phyloP scores from a whole-genome alignment of 2,888 invertebrate species.

The Agonopterix heracliana region DNA sequence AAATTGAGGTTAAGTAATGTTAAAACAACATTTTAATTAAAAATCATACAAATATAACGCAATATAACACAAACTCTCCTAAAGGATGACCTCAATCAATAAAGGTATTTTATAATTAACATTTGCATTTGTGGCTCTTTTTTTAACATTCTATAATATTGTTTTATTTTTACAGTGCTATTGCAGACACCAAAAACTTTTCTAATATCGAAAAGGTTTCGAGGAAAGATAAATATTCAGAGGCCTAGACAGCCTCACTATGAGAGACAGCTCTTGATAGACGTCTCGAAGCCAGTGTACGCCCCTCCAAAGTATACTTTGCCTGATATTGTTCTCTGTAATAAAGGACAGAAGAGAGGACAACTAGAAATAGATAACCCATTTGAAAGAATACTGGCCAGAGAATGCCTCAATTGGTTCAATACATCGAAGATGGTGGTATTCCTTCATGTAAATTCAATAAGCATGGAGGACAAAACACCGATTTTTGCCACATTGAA shows the following conservation, averaged over 20 bases:
- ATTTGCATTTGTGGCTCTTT: background rate
- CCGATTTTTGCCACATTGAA: slow-evolving; percentile 78
- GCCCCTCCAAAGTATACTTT: slow-evolving; percentile 56
- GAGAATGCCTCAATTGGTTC: slow-evolving; percentile 82
- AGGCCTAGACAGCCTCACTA: slow-evolving; percentile 83
- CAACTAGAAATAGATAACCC: slow-evolving; percentile 76
- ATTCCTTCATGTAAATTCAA: slow-evolving; percentile 84
- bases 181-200: slow-evolving; percentile 56
- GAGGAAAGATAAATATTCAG: slow-evolving; percentile 87
- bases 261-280: slow-evolving; percentile 79
- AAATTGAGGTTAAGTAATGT: too few species aligned
- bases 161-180: slow-evolving; percentile 45
- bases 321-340: slow-evolving; percentile 72
- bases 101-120: background rate
- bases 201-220: slow-evolving; percentile 78
- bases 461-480: slow-evolving; percentile 79
- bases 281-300: slow-evolving; percentile 80
- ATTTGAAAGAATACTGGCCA: slow-evolving; percentile 83
- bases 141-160: background rate
- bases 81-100: slow-evolving; percentile 1
- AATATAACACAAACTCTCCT: background rate
- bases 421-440: slow-evolving; percentile 82
- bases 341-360: slow-evolving; percentile 33
- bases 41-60: too few species aligned
- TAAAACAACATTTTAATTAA: too few species aligned